A percentile compares a stretch with the other conserved stretches of the same genome.
Conservation (phyloP, 2,797 vertebrate genomes). For the Ctenosaura bakeri region DNA sequence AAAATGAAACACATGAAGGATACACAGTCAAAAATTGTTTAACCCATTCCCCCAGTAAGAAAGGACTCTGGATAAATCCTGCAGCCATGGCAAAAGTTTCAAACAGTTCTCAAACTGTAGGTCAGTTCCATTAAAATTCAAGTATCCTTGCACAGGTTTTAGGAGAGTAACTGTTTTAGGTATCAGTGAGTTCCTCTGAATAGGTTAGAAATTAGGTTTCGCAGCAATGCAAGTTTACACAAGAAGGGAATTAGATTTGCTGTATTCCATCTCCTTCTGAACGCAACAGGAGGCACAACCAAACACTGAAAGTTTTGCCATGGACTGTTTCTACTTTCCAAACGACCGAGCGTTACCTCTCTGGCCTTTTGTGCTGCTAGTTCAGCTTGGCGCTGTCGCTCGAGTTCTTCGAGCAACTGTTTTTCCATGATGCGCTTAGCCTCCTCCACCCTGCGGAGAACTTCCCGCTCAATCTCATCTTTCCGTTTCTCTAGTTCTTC, state of each 20-base stretch:
- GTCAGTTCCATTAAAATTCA: slow-evolving; percentile 83
- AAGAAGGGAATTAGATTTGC: slow-evolving; percentile 84
- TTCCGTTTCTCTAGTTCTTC: slow-evolving; percentile 98
- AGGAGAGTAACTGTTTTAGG: slow-evolving; percentile 81
- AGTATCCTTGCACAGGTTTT: slow-evolving; percentile 84
- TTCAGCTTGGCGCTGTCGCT: slow-evolving; percentile 98
- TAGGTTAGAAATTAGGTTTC: slow-evolving; percentile 83
- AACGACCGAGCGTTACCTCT: slow-evolving; percentile 99
- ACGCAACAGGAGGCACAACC: slow-evolving; percentile 84
- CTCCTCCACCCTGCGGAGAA: slow-evolving; percentile 97
- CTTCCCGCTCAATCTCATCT: slow-evolving; percentile 97
- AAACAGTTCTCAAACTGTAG: slow-evolving; percentile 84
- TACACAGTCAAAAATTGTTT: slow-evolving; percentile 76
- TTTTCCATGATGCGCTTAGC: slow-evolving; percentile 99
- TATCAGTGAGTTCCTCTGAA: slow-evolving; percentile 84
- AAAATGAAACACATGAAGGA: slow-evolving; percentile 81
- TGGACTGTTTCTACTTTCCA: slow-evolving; percentile 92
- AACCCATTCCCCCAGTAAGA: slow-evolving; percentile 78
- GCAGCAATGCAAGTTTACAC: slow-evolving; percentile 81
- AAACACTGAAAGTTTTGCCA: slow-evolving; percentile 90
- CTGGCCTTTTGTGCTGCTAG: slow-evolving; percentile 97
- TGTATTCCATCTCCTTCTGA: slow-evolving; percentile 85
- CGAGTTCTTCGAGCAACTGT: slow-evolving; percentile 99
- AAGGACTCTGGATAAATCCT: slow-evolving; percentile 81
- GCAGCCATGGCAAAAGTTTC: slow-evolving; percentile 93